These are phyloP conservation scores for Tanypteryx hageni DNA, from an alignment of 2,888 invertebrate species.

Conservation along the genomic window DNA sequence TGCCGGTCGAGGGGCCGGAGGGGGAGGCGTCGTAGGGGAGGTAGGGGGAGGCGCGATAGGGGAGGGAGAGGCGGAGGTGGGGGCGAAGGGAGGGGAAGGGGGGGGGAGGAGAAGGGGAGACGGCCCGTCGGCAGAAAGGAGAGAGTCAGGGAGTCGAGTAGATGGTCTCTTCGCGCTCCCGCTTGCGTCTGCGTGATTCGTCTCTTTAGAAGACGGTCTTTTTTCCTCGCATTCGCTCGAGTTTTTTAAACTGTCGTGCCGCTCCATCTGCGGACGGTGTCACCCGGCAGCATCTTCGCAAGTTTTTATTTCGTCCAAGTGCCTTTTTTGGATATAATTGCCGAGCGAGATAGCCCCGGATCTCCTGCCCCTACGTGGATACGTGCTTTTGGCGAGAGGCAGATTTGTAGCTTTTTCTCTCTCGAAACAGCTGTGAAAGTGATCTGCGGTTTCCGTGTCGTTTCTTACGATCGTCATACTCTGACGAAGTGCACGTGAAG, in stretches of 20 bases:
- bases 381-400: neutral
- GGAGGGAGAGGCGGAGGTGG: neutral
- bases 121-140: conserved; percentile 39
- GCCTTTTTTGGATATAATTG: conserved; percentile 9
- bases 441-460: neutral
- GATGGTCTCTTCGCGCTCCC: neutral
- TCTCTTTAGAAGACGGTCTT: neutral
- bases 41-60: neutral
- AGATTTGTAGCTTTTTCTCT: neutral
- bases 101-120: conserved; percentile 18
- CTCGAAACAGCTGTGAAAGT: conserved; percentile 20
- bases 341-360: neutral
- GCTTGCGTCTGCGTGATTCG: neutral
- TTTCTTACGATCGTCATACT: neutral
- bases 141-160: conserved; percentile 40
- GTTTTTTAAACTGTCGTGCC: neutral
- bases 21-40: neutral
- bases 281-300: neutral
- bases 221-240: neutral
- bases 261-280: neutral
- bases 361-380: neutral
- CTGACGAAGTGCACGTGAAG: conserved; percentile 13
- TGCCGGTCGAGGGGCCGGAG: conserved; percentile 25
- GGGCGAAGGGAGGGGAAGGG: neutral
- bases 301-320: neutral